Evolutionary conservation across 2,113 vertebrate genomes (phyloP), one percentile per base, ranked within the genome.

Genomic region (Petrocephalus microphthalmus): DNA sequence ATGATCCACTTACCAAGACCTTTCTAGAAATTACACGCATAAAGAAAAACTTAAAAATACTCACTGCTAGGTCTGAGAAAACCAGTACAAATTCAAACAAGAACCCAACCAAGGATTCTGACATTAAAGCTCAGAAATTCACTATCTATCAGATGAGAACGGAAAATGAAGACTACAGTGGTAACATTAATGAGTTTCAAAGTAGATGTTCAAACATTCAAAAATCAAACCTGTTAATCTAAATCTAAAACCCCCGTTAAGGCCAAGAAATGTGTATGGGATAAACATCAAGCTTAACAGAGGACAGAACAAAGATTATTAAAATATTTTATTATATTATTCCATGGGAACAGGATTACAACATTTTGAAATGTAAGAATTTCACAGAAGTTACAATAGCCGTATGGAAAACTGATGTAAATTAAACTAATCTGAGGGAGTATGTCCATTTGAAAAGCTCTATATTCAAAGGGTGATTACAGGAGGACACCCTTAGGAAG

Each of bases 341-440:
- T 96, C 95, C 95, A 96, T 95, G 94, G 95, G 95, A 96, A 96
- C 94, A 95, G 93, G 91, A 92, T 92, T 90, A 91, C 94, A 95
- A 89, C 92, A 93, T 94, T 95, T 95, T 94, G 92, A 93, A 95
- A 94, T 90, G 94, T 92, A 92, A 92, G 93, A 95, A 89, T 91
- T 92, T 92, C 91, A 51, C 93, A 89, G 91, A 93, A 91, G 92
- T 91, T 93, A 93, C 92, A 94, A 91, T 91, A 92, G 90, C 90
- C 84, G 85, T 87, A 91, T 91, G 88, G n/a, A 33, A 49, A 88
- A 90, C 86, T 92, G 89, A 90, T 92, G 91, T 88, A 92, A 86
- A 88, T 88, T 88, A 89, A 56, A 45, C n/a, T 90, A 84, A 88
- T 78, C 49, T 33, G 89, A 88, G 60, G 8, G n/a, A 87, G 71